phyloP scores from a whole-genome alignment of 2,113 vertebrate genomes.

The Cepphus grylle region DNA sequence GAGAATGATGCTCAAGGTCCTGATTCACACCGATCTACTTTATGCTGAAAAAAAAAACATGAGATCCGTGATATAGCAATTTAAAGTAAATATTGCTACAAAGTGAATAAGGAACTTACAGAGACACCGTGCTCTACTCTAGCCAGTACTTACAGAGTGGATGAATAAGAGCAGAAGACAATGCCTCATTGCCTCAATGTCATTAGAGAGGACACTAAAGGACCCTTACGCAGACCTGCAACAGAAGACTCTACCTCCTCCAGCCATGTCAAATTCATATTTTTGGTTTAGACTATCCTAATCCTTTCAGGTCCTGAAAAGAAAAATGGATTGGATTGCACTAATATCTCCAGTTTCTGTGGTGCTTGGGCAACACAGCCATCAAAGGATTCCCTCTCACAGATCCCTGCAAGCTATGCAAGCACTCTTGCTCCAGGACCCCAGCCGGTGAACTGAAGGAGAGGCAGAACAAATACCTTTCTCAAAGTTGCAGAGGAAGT shows the following conservation, averaged over 20 bases:
- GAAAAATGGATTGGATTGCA: neutral
- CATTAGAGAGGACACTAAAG: neutral
- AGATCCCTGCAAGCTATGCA: neutral
- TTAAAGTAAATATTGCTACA: neutral
- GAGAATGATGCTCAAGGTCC: neutral
- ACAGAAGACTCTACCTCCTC: neutral
- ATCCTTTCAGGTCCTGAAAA: neutral
- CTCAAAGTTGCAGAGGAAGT: neutral
- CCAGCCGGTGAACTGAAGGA: neutral
- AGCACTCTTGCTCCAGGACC: neutral
- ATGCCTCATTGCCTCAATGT: neutral
- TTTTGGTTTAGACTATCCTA: neutral
- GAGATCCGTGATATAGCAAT: neutral
- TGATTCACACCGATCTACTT: neutral
- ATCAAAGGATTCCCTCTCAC: neutral
- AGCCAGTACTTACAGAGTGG: accelerated
- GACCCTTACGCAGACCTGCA: neutral
- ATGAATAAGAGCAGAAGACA: neutral
- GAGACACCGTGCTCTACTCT: neutral
- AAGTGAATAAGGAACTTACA: neutral
- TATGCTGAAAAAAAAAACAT: neutral
- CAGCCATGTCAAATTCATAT: neutral
- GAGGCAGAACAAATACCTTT: neutral
- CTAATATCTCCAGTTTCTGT: neutral
- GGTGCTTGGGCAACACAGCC: neutral